Evolutionary conservation across 2,113 vertebrate species (phyloP).

Genomic region (Numida meleagris): DNA sequence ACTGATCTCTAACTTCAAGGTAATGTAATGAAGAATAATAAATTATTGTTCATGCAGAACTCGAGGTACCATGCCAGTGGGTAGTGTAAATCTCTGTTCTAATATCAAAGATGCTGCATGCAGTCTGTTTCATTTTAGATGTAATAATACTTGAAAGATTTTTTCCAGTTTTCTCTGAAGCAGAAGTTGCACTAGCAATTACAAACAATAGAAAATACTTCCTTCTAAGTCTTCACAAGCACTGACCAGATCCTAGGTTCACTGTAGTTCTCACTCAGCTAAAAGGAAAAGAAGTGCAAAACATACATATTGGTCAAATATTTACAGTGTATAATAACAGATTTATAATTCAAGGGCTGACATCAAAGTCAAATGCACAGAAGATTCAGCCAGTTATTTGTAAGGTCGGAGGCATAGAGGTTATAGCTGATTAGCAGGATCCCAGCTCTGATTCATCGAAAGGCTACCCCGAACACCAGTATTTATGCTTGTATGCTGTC

Average conservation of each 20-base stretch:
- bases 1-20: background rate
- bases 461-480: background rate
- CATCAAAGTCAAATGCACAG: background rate
- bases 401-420: background rate
- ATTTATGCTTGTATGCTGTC: background rate
- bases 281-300: background rate
- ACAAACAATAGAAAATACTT: background rate
- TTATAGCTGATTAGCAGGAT: background rate
- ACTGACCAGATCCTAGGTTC: background rate
- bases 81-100: background rate
- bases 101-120: background rate
- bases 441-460: background rate
- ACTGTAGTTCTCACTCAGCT: background rate
- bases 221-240: background rate
- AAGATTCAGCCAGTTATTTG: background rate
- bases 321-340: background rate
- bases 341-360: background rate
- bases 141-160: background rate
- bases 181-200: background rate
- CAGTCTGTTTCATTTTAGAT: background rate
- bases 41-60: background rate
- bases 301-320: background rate
- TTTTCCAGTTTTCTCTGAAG: background rate
- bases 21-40: background rate
- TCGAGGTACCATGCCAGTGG: background rate